phyloP scores from a whole-genome alignment of 2,888 invertebrate species.

The Phytoseiulus persimilis region DNA sequence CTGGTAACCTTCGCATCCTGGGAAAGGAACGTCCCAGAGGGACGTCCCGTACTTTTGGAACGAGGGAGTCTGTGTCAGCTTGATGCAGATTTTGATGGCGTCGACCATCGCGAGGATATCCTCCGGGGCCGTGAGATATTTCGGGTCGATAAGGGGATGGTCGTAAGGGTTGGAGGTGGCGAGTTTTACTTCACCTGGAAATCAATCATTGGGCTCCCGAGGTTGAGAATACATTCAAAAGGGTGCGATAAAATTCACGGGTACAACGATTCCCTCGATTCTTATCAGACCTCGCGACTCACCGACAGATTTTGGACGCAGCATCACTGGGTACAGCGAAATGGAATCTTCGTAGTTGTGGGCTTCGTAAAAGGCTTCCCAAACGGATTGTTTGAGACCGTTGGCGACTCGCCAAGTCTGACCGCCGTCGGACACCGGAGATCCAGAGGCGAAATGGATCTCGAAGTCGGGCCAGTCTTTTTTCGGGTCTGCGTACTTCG shows the following conservation, averaged over 20 bases:
- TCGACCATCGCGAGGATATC: slow-evolving; percentile 41
- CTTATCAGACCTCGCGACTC: slow-evolving; percentile 46
- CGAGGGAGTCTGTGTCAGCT: not conserved
- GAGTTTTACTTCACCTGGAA: not conserved
- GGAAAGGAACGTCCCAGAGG: slow-evolving; percentile 41
- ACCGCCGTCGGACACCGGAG: slow-evolving; percentile 75
- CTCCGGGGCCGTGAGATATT: slow-evolving; percentile 22
- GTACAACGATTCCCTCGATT: too few species aligned
- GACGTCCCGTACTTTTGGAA: not conserved
- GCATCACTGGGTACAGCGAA: slow-evolving; percentile 44
- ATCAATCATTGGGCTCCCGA: not conserved
- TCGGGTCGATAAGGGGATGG: slow-evolving; percentile 13
- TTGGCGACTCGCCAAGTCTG: slow-evolving; percentile 66
- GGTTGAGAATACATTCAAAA: not conserved
- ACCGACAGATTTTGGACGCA: slow-evolving; percentile 53
- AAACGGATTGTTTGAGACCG: slow-evolving; percentile 60
- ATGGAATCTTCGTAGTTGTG: slow-evolving; percentile 43
- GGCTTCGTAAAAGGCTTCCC: slow-evolving; percentile 41
- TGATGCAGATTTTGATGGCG: slow-evolving; percentile 42
- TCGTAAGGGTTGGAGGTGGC: not conserved
- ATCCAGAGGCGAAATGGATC: slow-evolving; percentile 76
- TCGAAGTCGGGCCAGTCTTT: slow-evolving; percentile 88
- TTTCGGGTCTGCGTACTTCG: slow-evolving; percentile 67
- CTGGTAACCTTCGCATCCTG: slow-evolving; percentile 42
- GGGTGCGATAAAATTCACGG: too few species aligned